Evolutionary conservation across 2,888 invertebrate genomes (phyloP).

Genomic region (Melanostoma mellinum): DNA sequence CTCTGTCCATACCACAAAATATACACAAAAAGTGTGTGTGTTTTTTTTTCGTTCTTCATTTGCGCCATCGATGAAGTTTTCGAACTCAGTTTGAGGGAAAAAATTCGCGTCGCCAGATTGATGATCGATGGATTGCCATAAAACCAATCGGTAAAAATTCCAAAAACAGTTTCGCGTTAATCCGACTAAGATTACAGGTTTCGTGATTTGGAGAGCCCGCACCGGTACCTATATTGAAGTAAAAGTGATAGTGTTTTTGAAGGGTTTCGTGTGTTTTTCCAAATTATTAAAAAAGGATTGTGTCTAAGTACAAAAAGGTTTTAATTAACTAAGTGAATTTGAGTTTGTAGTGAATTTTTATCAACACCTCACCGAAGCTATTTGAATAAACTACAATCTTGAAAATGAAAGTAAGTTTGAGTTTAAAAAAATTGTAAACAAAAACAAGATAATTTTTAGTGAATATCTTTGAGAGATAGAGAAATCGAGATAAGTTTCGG

Average conservation of each 20-base stretch:
- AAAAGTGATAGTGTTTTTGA: too few species aligned
- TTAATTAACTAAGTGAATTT: too few species aligned
- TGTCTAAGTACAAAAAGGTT: too few species aligned
- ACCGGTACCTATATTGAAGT: too few species aligned
- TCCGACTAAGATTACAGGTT: constrained; percentile 42
- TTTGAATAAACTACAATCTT: not conserved
- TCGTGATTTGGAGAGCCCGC: not conserved
- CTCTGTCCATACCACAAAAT: constrained; percentile 4
- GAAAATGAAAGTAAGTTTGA: constrained; percentile 23
- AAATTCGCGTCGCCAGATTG: constrained; percentile 67
- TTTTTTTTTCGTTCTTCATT: constrained; percentile 39
- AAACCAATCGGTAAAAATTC: constrained; percentile 42
- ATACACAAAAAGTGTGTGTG: constrained; percentile 5
- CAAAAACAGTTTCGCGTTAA: constrained; percentile 36
- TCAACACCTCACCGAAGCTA: not conserved
- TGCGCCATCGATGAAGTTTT: constrained; percentile 47
- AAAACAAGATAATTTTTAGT: not conserved
- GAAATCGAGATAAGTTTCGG: not conserved
- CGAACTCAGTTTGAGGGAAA: constrained; percentile 59
- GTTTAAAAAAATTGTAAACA: constrained; percentile 4
- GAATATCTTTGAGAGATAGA: not conserved
- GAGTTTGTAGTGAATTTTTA: too few species aligned
- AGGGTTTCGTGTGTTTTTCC: too few species aligned
- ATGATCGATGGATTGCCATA: constrained; percentile 68
- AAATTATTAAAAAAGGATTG: too few species aligned